A percentile compares a stretch with the other conserved stretches of the same genome.
Evolutionary conservation across 2,113 vertebrate genomes (phyloP).

Genomic region (Sarotherodon lohbergeri): DNA sequence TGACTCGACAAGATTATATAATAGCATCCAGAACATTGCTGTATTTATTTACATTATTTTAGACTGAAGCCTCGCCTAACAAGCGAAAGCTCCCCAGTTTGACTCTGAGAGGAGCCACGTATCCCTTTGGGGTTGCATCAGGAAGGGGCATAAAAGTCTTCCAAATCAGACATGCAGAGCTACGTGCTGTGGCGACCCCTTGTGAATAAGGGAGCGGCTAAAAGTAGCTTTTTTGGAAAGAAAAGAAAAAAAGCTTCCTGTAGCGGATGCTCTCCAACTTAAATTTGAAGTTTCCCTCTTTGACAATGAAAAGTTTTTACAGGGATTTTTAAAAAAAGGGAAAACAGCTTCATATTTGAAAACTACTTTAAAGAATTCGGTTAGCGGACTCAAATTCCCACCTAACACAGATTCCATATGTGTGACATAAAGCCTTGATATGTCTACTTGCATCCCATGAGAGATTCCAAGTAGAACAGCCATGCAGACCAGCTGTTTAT

Average conservation of each 20-base stretch:
- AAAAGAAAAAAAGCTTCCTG: neutral
- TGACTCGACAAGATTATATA: neutral
- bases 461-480: neutral
- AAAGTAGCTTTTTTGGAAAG: neutral
- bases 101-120: neutral
- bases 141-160: neutral
- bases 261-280: neutral
- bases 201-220: neutral
- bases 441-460: neutral
- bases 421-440: neutral
- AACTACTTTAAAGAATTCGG: neutral
- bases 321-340: accelerated
- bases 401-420: neutral
- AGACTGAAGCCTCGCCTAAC: neutral
- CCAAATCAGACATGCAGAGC: neutral
- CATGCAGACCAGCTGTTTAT: neutral
- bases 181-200: neutral
- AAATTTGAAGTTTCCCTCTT: neutral
- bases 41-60: neutral
- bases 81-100: neutral
- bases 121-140: neutral
- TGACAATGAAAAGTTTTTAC: neutral
- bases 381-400: neutral
- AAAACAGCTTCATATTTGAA: neutral
- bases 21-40: neutral